phyloP scores from a whole-genome alignment of 1,140 invertebrate species.

The Papilio glaucus region DNA sequence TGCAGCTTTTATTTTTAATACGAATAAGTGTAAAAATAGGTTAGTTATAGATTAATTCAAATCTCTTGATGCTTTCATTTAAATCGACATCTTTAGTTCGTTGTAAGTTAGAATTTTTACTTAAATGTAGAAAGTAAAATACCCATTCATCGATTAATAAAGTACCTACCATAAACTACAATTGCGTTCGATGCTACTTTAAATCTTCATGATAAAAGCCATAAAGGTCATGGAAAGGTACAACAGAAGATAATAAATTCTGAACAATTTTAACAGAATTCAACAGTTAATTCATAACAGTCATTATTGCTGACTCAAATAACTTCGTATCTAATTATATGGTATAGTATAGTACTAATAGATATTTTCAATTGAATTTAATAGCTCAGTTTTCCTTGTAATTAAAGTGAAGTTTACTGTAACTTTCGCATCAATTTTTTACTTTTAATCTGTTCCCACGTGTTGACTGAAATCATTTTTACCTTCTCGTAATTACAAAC shows the following conservation, averaged over 20 bases:
- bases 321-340: no score
- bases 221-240: neutral
- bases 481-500: neutral
- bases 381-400: no score
- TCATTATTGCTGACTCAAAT: no score
- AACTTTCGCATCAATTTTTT: no score
- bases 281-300: no score
- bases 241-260: neutral
- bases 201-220: no score
- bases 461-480: neutral
- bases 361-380: no score
- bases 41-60: constrained; percentile 48
- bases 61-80: constrained; percentile 14
- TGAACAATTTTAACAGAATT: neutral
- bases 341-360: no score
- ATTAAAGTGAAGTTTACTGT: no score
- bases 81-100: constrained; percentile 64
- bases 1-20: constrained; percentile 79
- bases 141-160: neutral
- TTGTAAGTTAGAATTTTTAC: constrained; percentile 37
- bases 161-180: neutral
- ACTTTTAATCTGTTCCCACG: neutral
- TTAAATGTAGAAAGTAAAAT: neutral
- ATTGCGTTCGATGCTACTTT: no score
- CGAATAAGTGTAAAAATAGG: constrained; percentile 65